Evolutionary conservation across 2,797 vertebrate genomes (phyloP), one percentile per base, ranked within the genome.

Genomic region (Mastacembelus armatus): DNA sequence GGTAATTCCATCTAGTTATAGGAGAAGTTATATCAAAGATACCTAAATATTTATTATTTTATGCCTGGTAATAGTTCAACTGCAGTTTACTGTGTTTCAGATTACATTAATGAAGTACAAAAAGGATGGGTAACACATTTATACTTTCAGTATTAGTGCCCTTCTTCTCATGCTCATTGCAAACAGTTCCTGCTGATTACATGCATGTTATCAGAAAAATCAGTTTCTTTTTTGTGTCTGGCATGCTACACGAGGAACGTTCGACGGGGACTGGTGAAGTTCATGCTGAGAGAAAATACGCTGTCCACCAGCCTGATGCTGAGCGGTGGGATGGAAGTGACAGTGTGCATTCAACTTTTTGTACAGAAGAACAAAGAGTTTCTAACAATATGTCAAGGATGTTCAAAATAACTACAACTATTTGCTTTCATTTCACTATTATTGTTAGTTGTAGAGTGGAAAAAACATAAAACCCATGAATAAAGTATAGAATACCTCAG

Each of bases 251-350:
- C 33, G 50, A 50, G 19, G 24, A 66, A 32, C 63, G 78, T 48
- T 70, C 65, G 66, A 33, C 44, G 49, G 22, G 6, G 38, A 32
- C 11, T 10, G 55, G 35, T 38, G 19, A 35, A 63, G 32, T 43
- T 24, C 81, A 80, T 85, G 81, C 83, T 36, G 42, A 59, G 1
- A 57, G 44, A 47, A 76, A 74, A 54, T 39, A 12, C 42, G 52
- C 19, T 14, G 54, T 58, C 22, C 4, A 9, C 10, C 42, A 30
- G 44, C 21, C 27, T 29, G 39, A 55, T 15, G 58, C 45, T 45
- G 22, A 83, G 71, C 51, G 36, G 4, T n/a, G 38, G n/a, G 58
- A 55, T 36, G 40, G 8, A 10, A 40, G 45, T 15, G 43, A 51
- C 1, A 2, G 40, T 29, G 12, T 49, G 15, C 18, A 22, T 32